Base-by-base conservation (phyloP, 1,140 invertebrate species). In the Uloborus diversus region DNA sequence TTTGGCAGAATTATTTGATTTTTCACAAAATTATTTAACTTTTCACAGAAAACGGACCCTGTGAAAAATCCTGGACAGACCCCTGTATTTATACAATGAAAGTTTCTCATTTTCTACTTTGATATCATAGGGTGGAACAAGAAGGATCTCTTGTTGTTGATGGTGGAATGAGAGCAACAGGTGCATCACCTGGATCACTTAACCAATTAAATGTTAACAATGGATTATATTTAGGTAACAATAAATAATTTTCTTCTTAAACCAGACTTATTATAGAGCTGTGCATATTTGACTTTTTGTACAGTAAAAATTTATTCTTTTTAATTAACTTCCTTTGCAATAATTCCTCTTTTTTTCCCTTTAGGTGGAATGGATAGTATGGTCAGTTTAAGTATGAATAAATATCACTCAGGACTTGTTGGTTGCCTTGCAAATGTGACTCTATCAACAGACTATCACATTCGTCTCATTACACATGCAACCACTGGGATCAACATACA, bases 111-210 rank as follows among this genome's bases (percentile, higher is more conserved):
- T n/a, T n/a, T n/a, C n/a, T n/a, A n/a, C 2, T 64, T 71, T 14
- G 56, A 81, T 85, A 85, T 88, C 87, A 17, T 85, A 96, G 95
- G 85, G 93, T 94, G 85, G 92, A 94, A 82, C 93, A 94, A 88
- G 92, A 93, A 84, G 94, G 94, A 14, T 92, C 92, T 17, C 86
- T 98, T 57, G 91, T 94, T 70, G 92, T 98, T 4, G 95, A 98
- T 86, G 93, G 93, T 78, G 90, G 92, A 37, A 91, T 92, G 57
- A 91, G 92, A 9, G 89, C 93, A 14, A 92, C 92, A 0, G 91
- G 91, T 30, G 91, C 92, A 75, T 93, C 94, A 17, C 94, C 94
- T 0, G 95, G 95, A 23, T 91, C 92, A 84, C 89, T 95, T 59
- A 92, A 92, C 82, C 93, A 95, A 85, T 88, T 96, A 20, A 95